Conservation (phyloP, 1,140 invertebrate species). For the Drosophila triauraria region DNA sequence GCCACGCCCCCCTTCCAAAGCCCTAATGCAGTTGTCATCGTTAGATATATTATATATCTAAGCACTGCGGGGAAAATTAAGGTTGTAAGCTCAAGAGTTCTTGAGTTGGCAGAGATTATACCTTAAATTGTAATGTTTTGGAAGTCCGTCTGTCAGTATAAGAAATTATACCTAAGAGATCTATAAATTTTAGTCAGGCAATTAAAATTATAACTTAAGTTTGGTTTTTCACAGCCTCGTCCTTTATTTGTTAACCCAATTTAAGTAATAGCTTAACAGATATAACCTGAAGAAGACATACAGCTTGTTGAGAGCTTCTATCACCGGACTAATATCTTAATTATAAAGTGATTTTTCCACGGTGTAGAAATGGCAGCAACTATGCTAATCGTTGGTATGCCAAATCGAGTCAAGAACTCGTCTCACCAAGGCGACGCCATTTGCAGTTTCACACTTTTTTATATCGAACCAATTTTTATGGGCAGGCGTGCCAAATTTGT, state of each 20-base stretch:
- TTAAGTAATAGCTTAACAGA: neutral
- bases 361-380: constrained; percentile 55
- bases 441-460: constrained; percentile 82
- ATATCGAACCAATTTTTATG: constrained; percentile 78
- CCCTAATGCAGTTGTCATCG: constrained; percentile 70
- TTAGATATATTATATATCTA: constrained; percentile 22
- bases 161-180: neutral
- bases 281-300: neutral
- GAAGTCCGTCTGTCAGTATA: too few species aligned
- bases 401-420: constrained; percentile 74
- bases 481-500: constrained; percentile 81
- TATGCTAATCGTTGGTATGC: constrained; percentile 74
- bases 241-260: neutral
- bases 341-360: neutral
- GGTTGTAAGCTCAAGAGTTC: neutral
- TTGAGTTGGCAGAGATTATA: neutral
- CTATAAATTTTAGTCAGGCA: too few species aligned
- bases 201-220: too few species aligned
- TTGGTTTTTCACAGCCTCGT: too few species aligned
- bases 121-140: neutral
- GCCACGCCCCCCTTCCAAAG: constrained; percentile 50
- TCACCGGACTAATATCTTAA: neutral
- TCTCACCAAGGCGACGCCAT: constrained; percentile 79
- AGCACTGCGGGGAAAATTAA: neutral
- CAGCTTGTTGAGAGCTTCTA: neutral